Evolutionary conservation across 64 coral and sea anemone species (phyloP).

Genomic region (Pocillopora damicornis): DNA sequence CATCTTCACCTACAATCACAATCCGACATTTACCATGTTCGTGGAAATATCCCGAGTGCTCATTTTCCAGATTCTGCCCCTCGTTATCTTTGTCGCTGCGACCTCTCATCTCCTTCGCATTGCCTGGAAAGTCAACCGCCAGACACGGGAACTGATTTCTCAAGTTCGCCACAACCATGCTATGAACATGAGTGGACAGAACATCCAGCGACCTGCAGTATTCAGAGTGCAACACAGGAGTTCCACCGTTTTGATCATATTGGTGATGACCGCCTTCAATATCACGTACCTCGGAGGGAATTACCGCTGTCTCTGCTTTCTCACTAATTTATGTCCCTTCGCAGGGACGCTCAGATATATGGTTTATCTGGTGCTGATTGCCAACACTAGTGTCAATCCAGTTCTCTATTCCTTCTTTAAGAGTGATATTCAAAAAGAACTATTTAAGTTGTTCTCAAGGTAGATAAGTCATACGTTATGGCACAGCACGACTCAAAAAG

Average conservation of each 20-base stretch:
- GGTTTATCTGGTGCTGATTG: constrained; percentile 26
- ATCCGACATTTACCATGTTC: constrained; percentile 12
- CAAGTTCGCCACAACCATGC: not conserved
- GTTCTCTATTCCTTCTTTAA: constrained; percentile 42
- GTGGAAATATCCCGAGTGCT: not conserved
- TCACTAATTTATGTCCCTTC: not conserved
- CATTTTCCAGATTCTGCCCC: not conserved
- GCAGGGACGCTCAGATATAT: not conserved
- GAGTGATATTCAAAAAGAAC: constrained; percentile 37
- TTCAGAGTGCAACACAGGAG: not conserved
- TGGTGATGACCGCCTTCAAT: constrained; percentile 6
- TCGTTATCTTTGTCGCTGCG: not conserved
- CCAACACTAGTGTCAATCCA: constrained; percentile 41
- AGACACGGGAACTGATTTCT: not conserved
- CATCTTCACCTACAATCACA: not conserved
- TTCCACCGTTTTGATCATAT: not conserved
- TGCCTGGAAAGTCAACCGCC: not conserved
- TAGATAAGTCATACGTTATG: not conserved
- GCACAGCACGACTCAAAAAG: too few species aligned
- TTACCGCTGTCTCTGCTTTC: constrained; percentile 11
- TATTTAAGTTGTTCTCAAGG: not conserved
- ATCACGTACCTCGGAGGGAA: constrained; percentile 22
- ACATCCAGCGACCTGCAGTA: not conserved
- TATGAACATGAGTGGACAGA: not conserved
- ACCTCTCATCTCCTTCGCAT: not conserved